Base-by-base conservation (phyloP, 2,888 invertebrate species). In the Actias luna region DNA sequence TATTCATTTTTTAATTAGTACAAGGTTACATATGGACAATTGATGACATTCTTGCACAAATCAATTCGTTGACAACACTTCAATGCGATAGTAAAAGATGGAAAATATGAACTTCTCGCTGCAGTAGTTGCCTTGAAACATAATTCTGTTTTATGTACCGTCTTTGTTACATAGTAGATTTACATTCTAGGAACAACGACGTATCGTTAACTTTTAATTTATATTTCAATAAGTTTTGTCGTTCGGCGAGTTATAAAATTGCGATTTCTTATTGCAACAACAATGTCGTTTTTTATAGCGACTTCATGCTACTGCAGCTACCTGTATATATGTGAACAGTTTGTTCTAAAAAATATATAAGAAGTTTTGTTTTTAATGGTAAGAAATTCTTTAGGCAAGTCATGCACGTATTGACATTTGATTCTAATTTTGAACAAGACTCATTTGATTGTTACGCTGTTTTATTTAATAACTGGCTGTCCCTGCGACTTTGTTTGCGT, bases 201-300 rank as follows among this genome's bases (percentile, higher is more conserved):
- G 46, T 46, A 46, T 46, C 46, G 46, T 46, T 46, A 46, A 46
- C 46, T 10, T 46, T 46, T 46, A 46, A 46, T 46, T 46, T 46
- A 46, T 46, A 46, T 46, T 46, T 46, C 46, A 46, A 46, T 46
- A 46, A 46, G 22, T 46, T 46, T 46, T 46, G 46, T 46, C 22
- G 22, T 46, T 46, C 14, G 52, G 27, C 63, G 29, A 64, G 18
- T 50, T 57, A 61, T 60, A 62, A 65, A 58, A 61, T 42, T 36
- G 18, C 61, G 10, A 57, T 60, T 62, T 62, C 50, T 25, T 18
- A 50, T 33, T 59, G 39, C 59, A 50, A 36, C 27, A n/a, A 62
- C 42, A 62, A 62, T 62, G 46, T 46, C 12, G 22, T 5, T 46
- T 46, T 46, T 18, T 8, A 42, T 42, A 7, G 18, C 7, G 42